Percentiles rank a stretch among this genome's conserved stretches.
Conservation (phyloP, 2,113 vertebrate genomes). For the Otus sunia region DNA sequence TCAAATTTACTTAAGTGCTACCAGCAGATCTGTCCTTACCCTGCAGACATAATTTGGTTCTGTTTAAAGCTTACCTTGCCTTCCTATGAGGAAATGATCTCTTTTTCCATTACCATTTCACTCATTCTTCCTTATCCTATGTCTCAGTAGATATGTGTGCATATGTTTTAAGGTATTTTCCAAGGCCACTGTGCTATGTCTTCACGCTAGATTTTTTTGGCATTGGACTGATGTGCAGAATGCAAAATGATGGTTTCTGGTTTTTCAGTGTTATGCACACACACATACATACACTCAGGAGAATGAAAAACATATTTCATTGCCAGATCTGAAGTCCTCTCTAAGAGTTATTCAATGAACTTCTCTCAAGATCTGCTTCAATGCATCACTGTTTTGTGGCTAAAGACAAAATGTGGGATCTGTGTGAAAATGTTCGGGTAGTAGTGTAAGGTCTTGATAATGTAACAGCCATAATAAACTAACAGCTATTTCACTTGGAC, state of each 20-base stretch:
- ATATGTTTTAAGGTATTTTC: not conserved
- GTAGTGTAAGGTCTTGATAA: not conserved
- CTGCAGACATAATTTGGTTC: not conserved
- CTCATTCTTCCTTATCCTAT: not conserved
- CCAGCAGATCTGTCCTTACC: not conserved
- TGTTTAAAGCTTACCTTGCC: not conserved
- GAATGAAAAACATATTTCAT: not conserved
- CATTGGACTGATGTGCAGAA: not conserved
- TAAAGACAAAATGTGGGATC: not conserved
- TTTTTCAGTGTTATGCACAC: not conserved
- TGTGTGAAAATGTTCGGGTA: not conserved
- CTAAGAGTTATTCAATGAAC: not conserved
- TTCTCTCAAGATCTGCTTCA: not conserved
- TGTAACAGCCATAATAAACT: not conserved
- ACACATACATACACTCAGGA: fast-evolving
- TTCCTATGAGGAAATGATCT: not conserved
- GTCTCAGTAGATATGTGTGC: not conserved
- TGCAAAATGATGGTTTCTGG: not conserved
- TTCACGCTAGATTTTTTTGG: not conserved
- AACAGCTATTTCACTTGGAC: not conserved
- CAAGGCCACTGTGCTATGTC: not conserved
- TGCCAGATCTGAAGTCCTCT: not conserved
- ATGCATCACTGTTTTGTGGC: not conserved
- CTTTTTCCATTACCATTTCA: not conserved
- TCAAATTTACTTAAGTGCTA: slow-evolving; percentile 12